These are phyloP conservation scores for Caenorhabditis auriculariae DNA, from an alignment of 2,888 invertebrate species.

Conservation along the genomic window DNA sequence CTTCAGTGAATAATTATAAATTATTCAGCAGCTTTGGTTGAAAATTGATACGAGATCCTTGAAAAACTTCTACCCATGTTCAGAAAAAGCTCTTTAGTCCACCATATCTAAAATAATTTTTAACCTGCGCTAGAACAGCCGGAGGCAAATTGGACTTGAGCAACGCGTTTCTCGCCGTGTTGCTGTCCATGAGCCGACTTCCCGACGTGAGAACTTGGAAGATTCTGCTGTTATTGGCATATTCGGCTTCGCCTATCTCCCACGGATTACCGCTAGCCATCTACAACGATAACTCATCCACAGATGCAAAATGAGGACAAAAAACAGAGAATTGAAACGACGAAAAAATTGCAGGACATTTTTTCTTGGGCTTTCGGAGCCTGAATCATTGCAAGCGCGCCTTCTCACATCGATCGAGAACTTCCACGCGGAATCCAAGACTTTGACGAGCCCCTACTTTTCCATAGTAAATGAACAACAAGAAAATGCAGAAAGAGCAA, in stretches of 20 bases:
- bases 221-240: slow-evolving; percentile 48
- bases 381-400: too few species aligned
- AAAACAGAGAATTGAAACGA: neutral
- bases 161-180: slow-evolving; percentile 80
- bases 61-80: neutral
- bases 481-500: too few species aligned
- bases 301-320: neutral
- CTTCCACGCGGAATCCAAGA: too few species aligned
- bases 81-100: neutral
- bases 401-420: too few species aligned
- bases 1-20: too few species aligned
- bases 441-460: too few species aligned
- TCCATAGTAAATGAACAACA: too few species aligned
- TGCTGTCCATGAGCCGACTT: slow-evolving; percentile 33
- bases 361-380: too few species aligned
- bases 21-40: slow-evolving; percentile 1
- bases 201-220: slow-evolving; percentile 40
- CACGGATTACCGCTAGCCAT: slow-evolving; percentile 33
- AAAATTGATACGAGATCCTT: neutral
- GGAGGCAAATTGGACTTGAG: slow-evolving; percentile 90
- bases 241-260: slow-evolving; percentile 53
- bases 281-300: neutral
- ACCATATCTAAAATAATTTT: neutral
- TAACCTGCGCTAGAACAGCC: slow-evolving; percentile 78
- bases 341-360: too few species aligned